Evolutionary conservation across 2,113 vertebrate genomes (phyloP), one percentile per base, ranked within the genome.

Genomic region (Asarcornis scutulata): DNA sequence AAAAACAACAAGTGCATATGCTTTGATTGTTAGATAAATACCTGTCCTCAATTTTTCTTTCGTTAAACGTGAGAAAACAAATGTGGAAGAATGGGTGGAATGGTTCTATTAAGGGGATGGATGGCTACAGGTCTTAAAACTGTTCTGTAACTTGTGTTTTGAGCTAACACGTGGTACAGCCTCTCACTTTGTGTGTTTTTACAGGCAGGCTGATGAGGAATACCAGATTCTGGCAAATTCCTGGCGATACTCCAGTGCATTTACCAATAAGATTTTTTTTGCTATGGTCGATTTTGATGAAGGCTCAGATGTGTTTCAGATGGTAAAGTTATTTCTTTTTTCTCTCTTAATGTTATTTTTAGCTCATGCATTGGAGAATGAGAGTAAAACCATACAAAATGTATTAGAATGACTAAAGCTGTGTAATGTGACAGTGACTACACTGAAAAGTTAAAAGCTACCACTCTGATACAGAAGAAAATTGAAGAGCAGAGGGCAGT

Each of bases 211-310:
- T 40, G 99, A 99, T 96, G 99, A 99, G 94, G 99, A 99, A 95
- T 99, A 98, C 95, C 99, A 99, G 96, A 99, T 99, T 62, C 97
- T 99, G 95, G 99, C 99, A 52, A 99, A 99, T 87, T 99, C 99
- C 40, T 99, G 99, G 99, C 98, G 99, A 59, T 99, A 99, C 26
- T 99, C 99, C 72, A 99, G 96, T 68, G 99, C 99, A 14, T 99
- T 99, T 91, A 99, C 99, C 88, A 99, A 99, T 94, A 99, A 95
- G 97, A 98, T 99, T 83, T 99, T 99, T 97, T 99, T 99, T 97
- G 99, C 99, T 2, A 98, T 98, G 79, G 99, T 99, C 6, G 99
- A 99, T 96, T 99, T 99, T 91, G 99, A 99, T 36, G 99, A 99
- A 98, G 99, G 99, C 50, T 99, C 99, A 4, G 99, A 99, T 71